A percentile compares a stretch with the other conserved stretches of the same genome.
These are phyloP conservation scores for Camponotus vicinus DNA, from an alignment of 1,140 invertebrate species.

Conservation along the genomic window DNA sequence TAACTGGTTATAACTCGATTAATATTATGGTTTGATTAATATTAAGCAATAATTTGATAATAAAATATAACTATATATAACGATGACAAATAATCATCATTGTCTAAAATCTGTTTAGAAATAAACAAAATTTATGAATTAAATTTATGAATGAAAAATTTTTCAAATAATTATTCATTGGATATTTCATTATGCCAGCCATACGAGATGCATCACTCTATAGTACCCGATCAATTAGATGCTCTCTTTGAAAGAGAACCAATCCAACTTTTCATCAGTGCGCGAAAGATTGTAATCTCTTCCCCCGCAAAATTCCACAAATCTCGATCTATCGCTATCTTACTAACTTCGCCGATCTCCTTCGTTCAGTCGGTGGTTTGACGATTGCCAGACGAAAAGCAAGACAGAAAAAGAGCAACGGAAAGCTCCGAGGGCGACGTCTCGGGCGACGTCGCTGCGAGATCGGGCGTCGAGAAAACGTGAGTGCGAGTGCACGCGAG, in stretches of 20 bases:
- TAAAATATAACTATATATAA: not conserved
- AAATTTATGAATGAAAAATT: not conserved
- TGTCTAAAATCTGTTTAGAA: not conserved
- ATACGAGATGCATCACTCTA: not conserved
- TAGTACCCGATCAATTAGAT: not conserved
- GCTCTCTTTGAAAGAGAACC: slow-evolving; percentile 17
- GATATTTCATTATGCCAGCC: not conserved
- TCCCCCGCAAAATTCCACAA: slow-evolving; percentile 9
- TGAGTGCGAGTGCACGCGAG: not conserved
- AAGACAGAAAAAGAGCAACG: not conserved
- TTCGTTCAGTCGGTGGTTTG: slow-evolving; percentile 1
- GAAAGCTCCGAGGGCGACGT: not conserved
- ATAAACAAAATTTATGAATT: not conserved
- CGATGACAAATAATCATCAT: not conserved
- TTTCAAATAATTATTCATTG: not conserved
- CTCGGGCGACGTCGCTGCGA: not conserved
- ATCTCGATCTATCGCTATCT: not conserved
- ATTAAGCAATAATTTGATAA: not conserved
- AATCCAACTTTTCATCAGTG: slow-evolving; percentile 20
- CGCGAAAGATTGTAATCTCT: slow-evolving; percentile 9
- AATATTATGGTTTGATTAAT: not conserved
- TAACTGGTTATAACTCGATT: not conserved
- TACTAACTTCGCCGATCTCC: not conserved
- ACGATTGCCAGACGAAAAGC: slow-evolving; percentile 4
- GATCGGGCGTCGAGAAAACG: not conserved